Percentiles rank a stretch among this genome's conserved stretches.
These are phyloP conservation scores for Euleptes europaea DNA, from an alignment of 2,113 vertebrate species.

Conservation along the genomic window DNA sequence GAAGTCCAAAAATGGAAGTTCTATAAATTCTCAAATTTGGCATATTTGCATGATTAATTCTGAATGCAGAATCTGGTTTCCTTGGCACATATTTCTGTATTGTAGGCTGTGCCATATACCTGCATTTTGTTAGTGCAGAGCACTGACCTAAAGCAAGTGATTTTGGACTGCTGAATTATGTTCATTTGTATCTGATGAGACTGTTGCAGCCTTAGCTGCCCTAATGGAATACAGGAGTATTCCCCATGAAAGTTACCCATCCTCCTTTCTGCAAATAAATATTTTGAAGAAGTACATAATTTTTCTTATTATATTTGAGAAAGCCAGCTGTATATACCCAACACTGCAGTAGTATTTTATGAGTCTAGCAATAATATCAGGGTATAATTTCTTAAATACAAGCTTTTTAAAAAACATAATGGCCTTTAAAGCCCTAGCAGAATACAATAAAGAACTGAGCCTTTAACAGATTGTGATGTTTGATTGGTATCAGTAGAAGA, in stretches of 20 bases:
- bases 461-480: background rate
- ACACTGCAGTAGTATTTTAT: background rate
- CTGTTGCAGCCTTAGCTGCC: background rate
- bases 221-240: constrained; percentile 14
- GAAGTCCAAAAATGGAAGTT: background rate
- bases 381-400: background rate
- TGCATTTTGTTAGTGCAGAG: background rate
- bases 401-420: background rate
- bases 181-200: background rate
- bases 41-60: background rate
- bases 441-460: background rate
- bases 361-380: background rate
- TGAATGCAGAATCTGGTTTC: background rate
- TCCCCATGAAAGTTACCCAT: constrained; percentile 34
- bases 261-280: constrained; percentile 56
- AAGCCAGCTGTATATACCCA: background rate
- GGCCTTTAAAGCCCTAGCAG: background rate
- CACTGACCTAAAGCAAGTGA: background rate
- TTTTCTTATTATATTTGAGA: background rate
- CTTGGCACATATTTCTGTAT: background rate
- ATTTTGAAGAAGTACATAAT: constrained; percentile 42
- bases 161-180: background rate
- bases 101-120: rapidly evolving
- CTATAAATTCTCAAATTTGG: background rate
- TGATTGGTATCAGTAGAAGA: background rate